Evolutionary conservation across 35 echinoderm and acorn worm species (phyloP).

Genomic region (Ophioderma brevispina): DNA sequence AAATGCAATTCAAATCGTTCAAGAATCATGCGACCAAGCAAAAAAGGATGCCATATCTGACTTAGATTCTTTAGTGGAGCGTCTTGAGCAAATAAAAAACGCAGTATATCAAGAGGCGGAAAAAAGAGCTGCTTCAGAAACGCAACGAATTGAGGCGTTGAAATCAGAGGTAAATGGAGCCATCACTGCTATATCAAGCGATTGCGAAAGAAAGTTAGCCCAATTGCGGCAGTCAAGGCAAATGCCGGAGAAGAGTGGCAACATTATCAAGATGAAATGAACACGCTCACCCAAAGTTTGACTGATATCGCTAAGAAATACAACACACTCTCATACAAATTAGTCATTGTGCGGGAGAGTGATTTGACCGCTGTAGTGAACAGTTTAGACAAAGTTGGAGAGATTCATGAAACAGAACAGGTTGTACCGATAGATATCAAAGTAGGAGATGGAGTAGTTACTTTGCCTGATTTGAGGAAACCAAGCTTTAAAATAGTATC

Average conservation of each 20-base stretch:
- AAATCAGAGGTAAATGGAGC: neutral
- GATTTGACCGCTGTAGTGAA: neutral
- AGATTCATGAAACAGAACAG: neutral
- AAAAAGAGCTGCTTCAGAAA: neutral
- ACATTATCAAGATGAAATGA: neutral
- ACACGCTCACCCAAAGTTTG: neutral
- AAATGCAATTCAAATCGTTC: neutral
- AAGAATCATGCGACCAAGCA: neutral
- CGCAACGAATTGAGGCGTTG: neutral
- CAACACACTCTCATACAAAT: neutral
- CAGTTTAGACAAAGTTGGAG: neutral
- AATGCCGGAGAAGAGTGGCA: neutral
- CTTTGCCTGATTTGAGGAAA: neutral
- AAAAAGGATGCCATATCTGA: neutral
- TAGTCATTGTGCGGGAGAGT: neutral
- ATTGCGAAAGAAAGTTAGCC: neutral
- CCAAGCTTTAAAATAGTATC: neutral
- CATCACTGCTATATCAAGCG: neutral
- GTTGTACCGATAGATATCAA: neutral
- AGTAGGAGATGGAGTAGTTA: neutral
- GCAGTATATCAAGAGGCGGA: neutral
- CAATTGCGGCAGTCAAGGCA: neutral
- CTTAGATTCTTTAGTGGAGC: neutral
- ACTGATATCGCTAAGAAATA: neutral
- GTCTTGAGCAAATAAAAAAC: neutral